phyloP scores from a whole-genome alignment of 2,797 vertebrate species.

The Cheracebus regulus region DNA sequence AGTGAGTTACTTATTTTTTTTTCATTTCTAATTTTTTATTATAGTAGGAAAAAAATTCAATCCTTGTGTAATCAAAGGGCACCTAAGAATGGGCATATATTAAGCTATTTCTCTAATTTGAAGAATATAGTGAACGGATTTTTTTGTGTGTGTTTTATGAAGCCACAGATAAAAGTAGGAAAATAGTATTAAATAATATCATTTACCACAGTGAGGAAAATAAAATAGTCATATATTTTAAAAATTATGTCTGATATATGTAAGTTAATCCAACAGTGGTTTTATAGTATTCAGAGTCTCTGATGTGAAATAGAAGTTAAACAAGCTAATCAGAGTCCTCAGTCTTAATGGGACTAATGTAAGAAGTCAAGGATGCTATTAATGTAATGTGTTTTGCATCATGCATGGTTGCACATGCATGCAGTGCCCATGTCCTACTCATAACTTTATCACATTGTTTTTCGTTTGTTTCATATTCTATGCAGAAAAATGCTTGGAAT shows the following conservation, averaged over 20 bases:
- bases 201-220: neutral
- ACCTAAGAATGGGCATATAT: slow-evolving; percentile 82
- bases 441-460: neutral
- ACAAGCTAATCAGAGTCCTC: neutral
- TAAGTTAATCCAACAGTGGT: neutral
- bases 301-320: neutral
- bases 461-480: neutral
- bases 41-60: slow-evolving; percentile 80
- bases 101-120: slow-evolving; percentile 81
- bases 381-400: neutral
- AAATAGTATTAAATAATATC: neutral
- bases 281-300: neutral
- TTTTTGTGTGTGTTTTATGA: neutral
- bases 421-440: neutral
- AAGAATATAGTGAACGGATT: neutral
- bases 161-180: slow-evolving; percentile 40
- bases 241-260: neutral
- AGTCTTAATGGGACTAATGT: no score
- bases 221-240: neutral
- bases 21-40: slow-evolving; percentile 82
- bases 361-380: neutral
- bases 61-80: slow-evolving; percentile 78
- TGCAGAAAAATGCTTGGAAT: neutral
- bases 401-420: neutral
- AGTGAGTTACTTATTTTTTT: slow-evolving; percentile 76